Base-by-base conservation (phyloP, 2,888 invertebrate genomes). In the Harpagoxenus sublaevis region DNA sequence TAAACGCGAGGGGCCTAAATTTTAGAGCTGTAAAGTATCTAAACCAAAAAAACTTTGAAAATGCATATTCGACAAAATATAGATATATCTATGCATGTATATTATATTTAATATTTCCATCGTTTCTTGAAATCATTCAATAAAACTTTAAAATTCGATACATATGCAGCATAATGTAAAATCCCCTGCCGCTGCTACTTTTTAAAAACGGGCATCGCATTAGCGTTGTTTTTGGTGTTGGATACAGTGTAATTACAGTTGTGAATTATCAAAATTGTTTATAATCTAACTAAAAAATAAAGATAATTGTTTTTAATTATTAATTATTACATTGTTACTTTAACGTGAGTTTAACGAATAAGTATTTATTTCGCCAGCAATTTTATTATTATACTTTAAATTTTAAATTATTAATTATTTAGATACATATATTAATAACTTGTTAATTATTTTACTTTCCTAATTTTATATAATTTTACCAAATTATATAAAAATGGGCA, bases 221-320 rank as follows among this genome's bases (percentile, higher is more conserved):
- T 65, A 65, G 15, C 28, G 15, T 23, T 65, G 8, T 23, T 65
- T 65, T 8, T 28, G 45, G 3, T 15, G 5, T n/a, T 45, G 23
- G 8, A 15, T 65, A 42, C n/a, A 65, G 23, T 65, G 45, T n/a
- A 63, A 63, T 63, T 63, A 65, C 28, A 23, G 12, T 65, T 42
- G 39, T 39, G 6, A 63, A 63, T 42, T 42, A 63, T 42, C 5
- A 23, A 65, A 42, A 23, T 65, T 42, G 15, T 23, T 65, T 42
- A 23, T 42, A 28, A 65, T 65, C 5, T 65, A 42, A 63, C 2
- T 0, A 45, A 45, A 65, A 60, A 23, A 6, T 62, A 35, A 65
- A 23, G 15, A 42, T 12, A 42, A 23, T 65, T 12, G 2, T 1
- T 45, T 45, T 45, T 65, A 42, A 65, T 42, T 42, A 65, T 65